Evolutionary conservation across 2,797 vertebrate species (phyloP).

Genomic region (Acanthopagrus latus): DNA sequence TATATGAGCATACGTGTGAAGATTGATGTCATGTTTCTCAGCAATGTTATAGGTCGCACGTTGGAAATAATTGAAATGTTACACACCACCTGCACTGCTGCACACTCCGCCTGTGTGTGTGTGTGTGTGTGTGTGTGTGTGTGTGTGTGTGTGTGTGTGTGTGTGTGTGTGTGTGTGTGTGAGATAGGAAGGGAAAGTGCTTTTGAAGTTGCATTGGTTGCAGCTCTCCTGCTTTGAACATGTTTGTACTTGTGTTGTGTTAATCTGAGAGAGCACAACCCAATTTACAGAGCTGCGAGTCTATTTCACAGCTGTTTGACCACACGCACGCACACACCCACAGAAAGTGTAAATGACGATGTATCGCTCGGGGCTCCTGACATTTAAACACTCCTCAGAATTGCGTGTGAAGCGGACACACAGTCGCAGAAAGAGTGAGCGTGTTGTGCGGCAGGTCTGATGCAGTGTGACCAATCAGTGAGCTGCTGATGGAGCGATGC

Average conservation of each 20-base stretch:
- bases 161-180: neutral
- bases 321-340: constrained; percentile 55
- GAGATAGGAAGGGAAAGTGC: constrained; percentile 18
- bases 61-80: constrained; percentile 50
- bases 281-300: constrained; percentile 76
- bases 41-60: constrained; percentile 18
- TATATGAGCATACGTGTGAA: neutral
- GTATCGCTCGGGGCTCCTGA: constrained; percentile 68
- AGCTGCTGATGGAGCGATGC: constrained; percentile 8
- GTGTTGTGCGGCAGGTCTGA: constrained; percentile 27
- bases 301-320: constrained; percentile 80
- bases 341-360: constrained; percentile 62
- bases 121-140: constrained; percentile 1
- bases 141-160: constrained; percentile 15
- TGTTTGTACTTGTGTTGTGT: constrained; percentile 75
- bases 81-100: constrained; percentile 22
- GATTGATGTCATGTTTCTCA: constrained; percentile 23
- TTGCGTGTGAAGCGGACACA: constrained; percentile 29
- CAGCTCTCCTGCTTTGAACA: constrained; percentile 61
- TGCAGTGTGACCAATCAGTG: constrained; percentile 45
- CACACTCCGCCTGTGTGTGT: neutral
- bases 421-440: neutral
- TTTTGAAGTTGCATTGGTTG: constrained; percentile 72
- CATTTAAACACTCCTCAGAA: constrained; percentile 74
- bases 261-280: constrained; percentile 77